A percentile compares a stretch with the other conserved stretches of the same genome.
Conservation (phyloP, 2,888 invertebrate genomes). For the Holacanthella duospinosa region DNA sequence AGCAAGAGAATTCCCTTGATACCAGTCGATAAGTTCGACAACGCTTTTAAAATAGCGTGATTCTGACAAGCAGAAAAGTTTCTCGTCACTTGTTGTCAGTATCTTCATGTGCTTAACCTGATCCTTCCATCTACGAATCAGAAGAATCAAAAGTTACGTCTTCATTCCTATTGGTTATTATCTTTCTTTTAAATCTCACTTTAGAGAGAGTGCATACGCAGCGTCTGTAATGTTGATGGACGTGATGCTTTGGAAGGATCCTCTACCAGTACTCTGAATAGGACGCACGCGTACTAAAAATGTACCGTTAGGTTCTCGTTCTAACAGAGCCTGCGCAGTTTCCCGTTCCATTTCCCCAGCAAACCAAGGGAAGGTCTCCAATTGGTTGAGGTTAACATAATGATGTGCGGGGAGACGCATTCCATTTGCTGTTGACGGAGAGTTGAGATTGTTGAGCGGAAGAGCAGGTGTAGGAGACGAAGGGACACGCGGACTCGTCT, state of each 20-base stretch:
- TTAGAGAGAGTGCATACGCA: constrained; percentile 71
- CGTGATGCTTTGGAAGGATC: constrained; percentile 8
- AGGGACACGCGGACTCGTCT: constrained; percentile 17
- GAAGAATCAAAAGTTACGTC: constrained; percentile 14
- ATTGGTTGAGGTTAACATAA: constrained; percentile 33
- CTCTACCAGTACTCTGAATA: constrained; percentile 11
- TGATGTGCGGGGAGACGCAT: constrained; percentile 32
- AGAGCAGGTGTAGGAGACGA: constrained; percentile 25
- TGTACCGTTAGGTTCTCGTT: constrained; percentile 71
- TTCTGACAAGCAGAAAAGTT: constrained; percentile 73
- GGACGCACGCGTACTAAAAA: constrained; percentile 71
- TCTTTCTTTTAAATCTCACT: too few species aligned
- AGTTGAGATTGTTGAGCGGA: constrained; percentile 32
- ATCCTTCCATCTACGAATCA: constrained; percentile 61
- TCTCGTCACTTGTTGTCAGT: constrained; percentile 47
- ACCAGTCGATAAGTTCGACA: constrained; percentile 84
- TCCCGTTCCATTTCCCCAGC: constrained; percentile 80
- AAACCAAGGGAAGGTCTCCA: constrained; percentile 48
- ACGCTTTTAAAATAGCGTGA: constrained; percentile 82
- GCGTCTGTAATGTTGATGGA: constrained; percentile 54
- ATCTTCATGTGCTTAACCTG: constrained; percentile 86
- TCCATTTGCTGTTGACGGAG: constrained; percentile 33
- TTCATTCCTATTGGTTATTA: too few species aligned
- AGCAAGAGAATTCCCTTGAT: constrained; percentile 76
- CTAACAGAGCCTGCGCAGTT: constrained; percentile 61